phyloP scores from a whole-genome alignment of 2,888 invertebrate species.

The Lepidonotus clava region DNA sequence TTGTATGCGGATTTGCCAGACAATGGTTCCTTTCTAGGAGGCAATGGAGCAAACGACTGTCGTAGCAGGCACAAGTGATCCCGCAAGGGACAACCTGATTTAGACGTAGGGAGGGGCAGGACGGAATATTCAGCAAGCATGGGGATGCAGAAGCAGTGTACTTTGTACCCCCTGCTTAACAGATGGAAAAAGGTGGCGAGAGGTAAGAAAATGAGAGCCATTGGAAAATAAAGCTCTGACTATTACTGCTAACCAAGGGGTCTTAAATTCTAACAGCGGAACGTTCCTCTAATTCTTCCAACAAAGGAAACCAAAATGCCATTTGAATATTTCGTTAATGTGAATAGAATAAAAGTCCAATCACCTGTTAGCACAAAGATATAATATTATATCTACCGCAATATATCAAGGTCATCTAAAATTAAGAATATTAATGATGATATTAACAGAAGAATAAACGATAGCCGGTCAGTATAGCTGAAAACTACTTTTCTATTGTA shows the following conservation, averaged over 20 bases:
- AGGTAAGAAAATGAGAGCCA: constrained; percentile 1
- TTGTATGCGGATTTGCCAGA: constrained; percentile 23
- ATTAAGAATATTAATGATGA: no score
- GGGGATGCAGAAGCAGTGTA: not conserved
- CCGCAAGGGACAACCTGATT: constrained; percentile 13
- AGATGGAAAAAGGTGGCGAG: not conserved
- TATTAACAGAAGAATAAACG: no score
- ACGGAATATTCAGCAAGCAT: not conserved
- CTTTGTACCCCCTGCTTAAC: not conserved
- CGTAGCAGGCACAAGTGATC: not conserved
- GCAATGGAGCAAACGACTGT: not conserved
- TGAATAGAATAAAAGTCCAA: no score
- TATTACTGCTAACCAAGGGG: not conserved
- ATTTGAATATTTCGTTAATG: no score
- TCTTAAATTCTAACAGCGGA: no score
- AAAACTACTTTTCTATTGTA: no score
- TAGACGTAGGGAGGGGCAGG: not conserved
- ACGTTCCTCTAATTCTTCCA: no score
- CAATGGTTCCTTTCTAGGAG: not conserved
- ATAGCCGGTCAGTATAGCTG: no score
- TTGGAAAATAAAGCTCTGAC: constrained; percentile 1
- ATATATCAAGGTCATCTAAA: no score
- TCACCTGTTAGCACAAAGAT: no score
- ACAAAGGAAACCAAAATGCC: no score
- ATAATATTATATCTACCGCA: no score